Evolutionary conservation across 92 coral and sea anemone species (phyloP).

Genomic region (Metridium senile): DNA sequence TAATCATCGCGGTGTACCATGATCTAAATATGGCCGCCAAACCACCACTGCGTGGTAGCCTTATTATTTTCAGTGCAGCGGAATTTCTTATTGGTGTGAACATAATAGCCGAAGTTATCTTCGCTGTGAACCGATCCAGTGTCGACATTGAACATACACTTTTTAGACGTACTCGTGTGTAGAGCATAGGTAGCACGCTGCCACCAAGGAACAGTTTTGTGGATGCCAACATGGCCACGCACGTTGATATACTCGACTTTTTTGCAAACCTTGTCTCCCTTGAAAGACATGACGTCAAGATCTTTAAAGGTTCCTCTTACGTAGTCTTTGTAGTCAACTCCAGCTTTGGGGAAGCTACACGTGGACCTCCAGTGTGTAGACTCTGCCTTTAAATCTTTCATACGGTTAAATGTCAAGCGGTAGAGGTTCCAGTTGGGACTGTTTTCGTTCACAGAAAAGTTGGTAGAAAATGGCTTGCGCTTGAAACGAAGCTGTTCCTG

Average conservation of each 20-base stretch:
- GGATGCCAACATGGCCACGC: conserved; percentile 28
- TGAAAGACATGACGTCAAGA: conserved; percentile 15
- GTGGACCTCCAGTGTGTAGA: conserved; percentile 81
- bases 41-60: conserved; percentile 77
- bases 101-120: conserved; percentile 68
- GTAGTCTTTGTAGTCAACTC: conserved; percentile 67
- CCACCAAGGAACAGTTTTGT: not conserved
- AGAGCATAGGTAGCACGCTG: not conserved
- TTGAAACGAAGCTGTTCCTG: not conserved
- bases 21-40: conserved; percentile 62
- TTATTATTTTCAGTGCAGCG: conserved; percentile 56
- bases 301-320: conserved; percentile 54
- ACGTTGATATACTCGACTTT: conserved; percentile 25
- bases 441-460: conserved; percentile 53
- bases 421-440: conserved; percentile 63
- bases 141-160: not conserved
- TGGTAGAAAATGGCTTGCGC: not conserved
- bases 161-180: not conserved
- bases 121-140: conserved; percentile 32
- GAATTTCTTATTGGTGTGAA: conserved; percentile 38
- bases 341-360: conserved; percentile 56
- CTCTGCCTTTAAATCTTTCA: conserved; percentile 48
- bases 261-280: not conserved
- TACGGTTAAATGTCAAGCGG: conserved; percentile 47
- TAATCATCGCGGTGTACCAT: too few relatives aligned